Base-by-base conservation (phyloP, 2,113 vertebrate genomes). In the Eonycteris spelaea region DNA sequence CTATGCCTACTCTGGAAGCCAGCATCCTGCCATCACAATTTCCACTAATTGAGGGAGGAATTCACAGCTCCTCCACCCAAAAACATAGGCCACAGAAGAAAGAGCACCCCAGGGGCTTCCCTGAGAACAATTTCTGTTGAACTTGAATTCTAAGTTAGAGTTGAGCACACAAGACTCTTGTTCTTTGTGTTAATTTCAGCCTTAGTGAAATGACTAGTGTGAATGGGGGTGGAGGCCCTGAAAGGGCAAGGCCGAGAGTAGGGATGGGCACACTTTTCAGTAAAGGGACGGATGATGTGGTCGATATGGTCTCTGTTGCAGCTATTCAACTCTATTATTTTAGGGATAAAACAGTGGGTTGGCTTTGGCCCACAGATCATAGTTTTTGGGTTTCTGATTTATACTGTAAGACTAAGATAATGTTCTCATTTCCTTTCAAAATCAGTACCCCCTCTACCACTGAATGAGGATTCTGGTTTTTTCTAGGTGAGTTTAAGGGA, bases 391-490 rank as follows among this genome's bases (percentile, higher is more conserved):
- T 40, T 30, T n/a, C 18, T 57, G 35, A 73, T 53, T 94, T 88
- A 88, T 74, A 74, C 43, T 43, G 1, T 51, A 77, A 70, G 14
- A 11, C 43, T 83, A 35, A 94, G 45, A 84, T 48, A 80, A 90
- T 30, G 3, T 14, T 67, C 74, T 59, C 30, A 26, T 93, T 86
- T 91, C 43, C 53, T 90, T 78, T 57, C 33, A 90, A 87, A 91
- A 43, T 6, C 33, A 83, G 2, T 13, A 53, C 5, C 1, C 18
- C 11, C 3, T 33, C 6, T 1, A 26, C 9, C 43, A 28, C 0
- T 19, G 85, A 61, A 86, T 57, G 51, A 59, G 45, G 26, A 55
- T 55, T 40, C 61, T 14, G 40, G 18, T 53, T 65, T 89, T 78
- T 53, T n/a, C 7, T 8, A 84, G 55, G 7, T 55, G 24, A 85